Conservation (phyloP, 2,113 vertebrate species). For the Lonchura striata region DNA sequence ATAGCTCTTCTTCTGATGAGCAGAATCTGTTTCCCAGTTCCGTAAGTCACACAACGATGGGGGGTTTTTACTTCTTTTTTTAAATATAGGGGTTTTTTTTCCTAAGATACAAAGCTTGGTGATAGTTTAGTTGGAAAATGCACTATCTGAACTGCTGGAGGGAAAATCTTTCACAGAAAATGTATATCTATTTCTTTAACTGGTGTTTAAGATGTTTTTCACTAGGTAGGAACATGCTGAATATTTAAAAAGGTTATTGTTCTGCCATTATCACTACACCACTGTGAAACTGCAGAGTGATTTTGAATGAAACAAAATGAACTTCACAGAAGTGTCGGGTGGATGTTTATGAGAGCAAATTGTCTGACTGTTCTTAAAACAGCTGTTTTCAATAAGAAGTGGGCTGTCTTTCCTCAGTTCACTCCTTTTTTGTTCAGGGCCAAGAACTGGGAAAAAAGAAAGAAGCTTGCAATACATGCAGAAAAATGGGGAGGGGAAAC, state of each 20-base stretch:
- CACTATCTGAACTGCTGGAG: background rate
- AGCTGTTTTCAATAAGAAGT: background rate
- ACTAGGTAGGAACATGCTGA: background rate
- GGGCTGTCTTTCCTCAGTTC: background rate
- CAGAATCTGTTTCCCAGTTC: background rate
- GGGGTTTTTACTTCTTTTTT: background rate
- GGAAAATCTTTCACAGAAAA: constrained; percentile 26
- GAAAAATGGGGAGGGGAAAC: background rate
- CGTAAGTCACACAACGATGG: background rate
- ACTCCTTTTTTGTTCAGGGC: background rate
- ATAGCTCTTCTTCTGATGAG: background rate
- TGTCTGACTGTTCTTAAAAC: background rate
- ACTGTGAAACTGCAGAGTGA: background rate
- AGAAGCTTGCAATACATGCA: background rate
- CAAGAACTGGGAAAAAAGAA: background rate
- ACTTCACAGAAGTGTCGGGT: background rate
- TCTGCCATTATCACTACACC: background rate
- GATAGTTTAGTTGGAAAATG: background rate
- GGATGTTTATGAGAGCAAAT: background rate
- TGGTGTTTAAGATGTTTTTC: background rate
- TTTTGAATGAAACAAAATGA: constrained; percentile 17
- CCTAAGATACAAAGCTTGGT: background rate
- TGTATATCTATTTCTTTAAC: background rate
- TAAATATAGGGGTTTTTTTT: background rate
- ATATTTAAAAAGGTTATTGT: constrained; percentile 9